A percentile compares a stretch with the other conserved stretches of the same genome.
Evolutionary conservation across 2,888 invertebrate genomes (phyloP).

Genomic region (Agonum fuliginosum): DNA sequence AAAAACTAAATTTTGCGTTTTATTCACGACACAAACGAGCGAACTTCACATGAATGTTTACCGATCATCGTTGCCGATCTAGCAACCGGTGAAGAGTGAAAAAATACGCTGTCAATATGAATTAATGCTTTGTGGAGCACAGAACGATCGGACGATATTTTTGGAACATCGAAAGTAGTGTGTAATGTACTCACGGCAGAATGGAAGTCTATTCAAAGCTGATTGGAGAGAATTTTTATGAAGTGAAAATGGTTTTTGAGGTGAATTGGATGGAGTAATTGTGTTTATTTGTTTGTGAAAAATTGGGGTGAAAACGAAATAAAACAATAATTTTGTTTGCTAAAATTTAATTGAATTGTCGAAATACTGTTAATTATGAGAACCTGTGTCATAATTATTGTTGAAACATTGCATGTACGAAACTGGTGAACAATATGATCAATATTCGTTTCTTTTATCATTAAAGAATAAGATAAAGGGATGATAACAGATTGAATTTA

Average conservation of each 20-base stretch:
- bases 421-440: too few species aligned
- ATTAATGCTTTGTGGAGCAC: neutral
- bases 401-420: too few species aligned
- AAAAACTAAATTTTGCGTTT: conserved; percentile 13
- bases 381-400: too few species aligned
- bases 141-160: neutral
- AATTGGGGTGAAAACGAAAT: too few species aligned
- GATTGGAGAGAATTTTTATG: conserved; percentile 5
- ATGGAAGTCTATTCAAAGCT: neutral
- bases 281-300: neutral
- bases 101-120: conserved; percentile 26
- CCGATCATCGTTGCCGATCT: neutral
- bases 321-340: too few species aligned
- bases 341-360: too few species aligned
- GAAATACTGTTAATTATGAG: too few species aligned
- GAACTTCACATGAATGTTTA: neutral
- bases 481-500: too few species aligned
- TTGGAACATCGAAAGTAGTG: neutral
- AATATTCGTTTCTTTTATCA: too few species aligned
- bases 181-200: neutral
- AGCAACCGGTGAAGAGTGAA: conserved; percentile 15
- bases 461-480: too few species aligned
- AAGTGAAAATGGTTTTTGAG: conserved; percentile 15
- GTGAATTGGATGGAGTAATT: neutral
- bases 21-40: conserved; percentile 1